Conservation (phyloP, 2,888 invertebrate genomes). For the Drosophila flavopinicola region DNA sequence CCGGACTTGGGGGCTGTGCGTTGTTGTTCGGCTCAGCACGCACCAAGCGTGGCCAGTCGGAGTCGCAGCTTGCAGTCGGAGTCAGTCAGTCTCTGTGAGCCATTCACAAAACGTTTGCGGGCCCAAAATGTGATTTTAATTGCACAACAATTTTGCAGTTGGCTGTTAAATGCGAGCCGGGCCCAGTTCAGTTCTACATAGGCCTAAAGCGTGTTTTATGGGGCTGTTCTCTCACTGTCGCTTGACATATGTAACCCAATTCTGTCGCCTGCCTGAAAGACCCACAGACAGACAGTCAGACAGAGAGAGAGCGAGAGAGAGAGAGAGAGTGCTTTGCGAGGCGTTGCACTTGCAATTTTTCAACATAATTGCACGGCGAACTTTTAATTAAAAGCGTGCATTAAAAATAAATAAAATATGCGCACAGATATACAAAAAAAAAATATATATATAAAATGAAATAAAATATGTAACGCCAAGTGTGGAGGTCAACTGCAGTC, state of each 20-base stretch:
- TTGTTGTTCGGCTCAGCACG: slow-evolving; percentile 31
- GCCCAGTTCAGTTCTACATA: slow-evolving; percentile 75
- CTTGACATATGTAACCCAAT: slow-evolving; percentile 78
- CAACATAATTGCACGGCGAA: slow-evolving; percentile 53
- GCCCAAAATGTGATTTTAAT: slow-evolving; percentile 73
- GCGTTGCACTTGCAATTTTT: slow-evolving; percentile 61
- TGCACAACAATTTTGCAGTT: slow-evolving; percentile 68
- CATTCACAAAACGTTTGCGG: slow-evolving; percentile 65
- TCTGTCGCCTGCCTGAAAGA: slow-evolving; percentile 64
- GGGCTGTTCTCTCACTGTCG: slow-evolving; percentile 38
- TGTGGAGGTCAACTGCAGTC: slow-evolving; percentile 73
- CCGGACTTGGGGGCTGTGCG: slow-evolving; percentile 16
- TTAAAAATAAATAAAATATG: slow-evolving; percentile 45
- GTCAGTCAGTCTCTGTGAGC: slow-evolving; percentile 40
- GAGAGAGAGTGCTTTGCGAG: slow-evolving; percentile 19
- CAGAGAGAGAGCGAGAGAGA: slow-evolving; percentile 3
- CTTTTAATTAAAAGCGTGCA: slow-evolving; percentile 66
- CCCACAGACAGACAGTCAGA: slow-evolving; percentile 4
- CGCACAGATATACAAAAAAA: slow-evolving; percentile 14
- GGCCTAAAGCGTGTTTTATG: slow-evolving; percentile 61
- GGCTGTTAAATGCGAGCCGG: slow-evolving; percentile 49
- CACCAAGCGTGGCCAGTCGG: slow-evolving; percentile 54
- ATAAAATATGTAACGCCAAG: slow-evolving; percentile 54
- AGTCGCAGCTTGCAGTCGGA: slow-evolving; percentile 26
- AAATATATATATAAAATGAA: slow-evolving; percentile 2